Evolutionary conservation across 2,113 vertebrate species (phyloP).

Genomic region (Colistium nudipinnis): DNA sequence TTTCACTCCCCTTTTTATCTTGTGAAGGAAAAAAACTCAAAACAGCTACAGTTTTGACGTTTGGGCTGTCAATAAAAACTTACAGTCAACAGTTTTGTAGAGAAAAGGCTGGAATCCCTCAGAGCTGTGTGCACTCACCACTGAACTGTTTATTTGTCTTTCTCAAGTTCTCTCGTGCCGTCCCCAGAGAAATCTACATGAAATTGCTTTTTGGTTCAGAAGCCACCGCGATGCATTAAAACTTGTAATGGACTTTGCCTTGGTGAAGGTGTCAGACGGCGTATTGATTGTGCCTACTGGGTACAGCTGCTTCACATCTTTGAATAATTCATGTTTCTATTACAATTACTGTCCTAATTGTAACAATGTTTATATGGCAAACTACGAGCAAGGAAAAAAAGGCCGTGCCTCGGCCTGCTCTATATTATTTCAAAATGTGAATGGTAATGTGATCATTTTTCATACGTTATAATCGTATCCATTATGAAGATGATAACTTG

Average conservation of each 20-base stretch:
- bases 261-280: slow-evolving; percentile 64
- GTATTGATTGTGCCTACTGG: slow-evolving; percentile 82
- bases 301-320: slow-evolving; percentile 70
- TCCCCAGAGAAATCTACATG: slow-evolving; percentile 81
- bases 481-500: slow-evolving; percentile 73
- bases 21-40: slow-evolving; percentile 38
- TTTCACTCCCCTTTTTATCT: slow-evolving; percentile 27
- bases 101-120: slow-evolving; percentile 51
- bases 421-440: slow-evolving; percentile 55
- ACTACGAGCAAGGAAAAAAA: slow-evolving; percentile 45
- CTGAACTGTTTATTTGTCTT: slow-evolving; percentile 69
- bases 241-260: slow-evolving; percentile 83
- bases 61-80: slow-evolving; percentile 57
- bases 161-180: slow-evolving; percentile 60
- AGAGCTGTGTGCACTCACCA: slow-evolving; percentile 45
- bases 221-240: slow-evolving; percentile 79
- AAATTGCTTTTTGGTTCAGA: slow-evolving; percentile 85
- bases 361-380: slow-evolving; percentile 75
- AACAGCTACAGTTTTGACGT: slow-evolving; percentile 46
- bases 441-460: slow-evolving; percentile 72
- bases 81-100: slow-evolving; percentile 57
- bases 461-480: slow-evolving; percentile 65
- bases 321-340: slow-evolving; percentile 81
- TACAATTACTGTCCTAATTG: slow-evolving; percentile 80
- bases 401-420: slow-evolving; percentile 40